Conservation (phyloP, 2,113 vertebrate species). For the Vimba vimba region DNA sequence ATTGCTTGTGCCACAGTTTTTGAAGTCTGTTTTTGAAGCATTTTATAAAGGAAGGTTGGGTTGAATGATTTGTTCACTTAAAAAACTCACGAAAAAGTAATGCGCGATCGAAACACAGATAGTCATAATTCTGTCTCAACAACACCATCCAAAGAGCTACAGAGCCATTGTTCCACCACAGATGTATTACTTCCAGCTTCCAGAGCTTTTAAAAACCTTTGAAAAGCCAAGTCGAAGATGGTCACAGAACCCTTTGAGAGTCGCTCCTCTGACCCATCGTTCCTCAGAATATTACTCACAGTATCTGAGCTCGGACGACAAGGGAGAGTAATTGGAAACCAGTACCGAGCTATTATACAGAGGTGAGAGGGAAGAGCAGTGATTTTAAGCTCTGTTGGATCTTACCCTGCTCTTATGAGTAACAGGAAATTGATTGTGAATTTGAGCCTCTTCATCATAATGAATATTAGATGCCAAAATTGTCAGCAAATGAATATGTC, state of each 20-base stretch:
- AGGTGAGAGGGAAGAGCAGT: conserved; percentile 37
- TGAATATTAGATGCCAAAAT: conserved; percentile 46
- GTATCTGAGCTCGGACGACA: conserved; percentile 40
- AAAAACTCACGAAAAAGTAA: not conserved
- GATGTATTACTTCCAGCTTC: not conserved
- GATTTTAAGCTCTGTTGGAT: conserved; percentile 51
- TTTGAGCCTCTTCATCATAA: conserved; percentile 50
- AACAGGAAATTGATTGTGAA: conserved; percentile 47
- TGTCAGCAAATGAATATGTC: conserved; percentile 31
- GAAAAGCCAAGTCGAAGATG: conserved; percentile 17
- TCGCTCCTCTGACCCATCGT: not conserved
- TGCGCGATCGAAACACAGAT: not conserved
- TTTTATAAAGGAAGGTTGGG: not conserved
- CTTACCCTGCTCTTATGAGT: conserved; percentile 31
- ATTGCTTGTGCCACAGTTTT: not conserved
- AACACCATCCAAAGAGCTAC: not conserved
- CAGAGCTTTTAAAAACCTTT: not conserved
- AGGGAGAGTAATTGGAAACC: conserved; percentile 52
- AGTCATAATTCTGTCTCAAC: not conserved
- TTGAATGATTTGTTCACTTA: conserved; percentile 4
- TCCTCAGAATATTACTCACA: conserved; percentile 29
- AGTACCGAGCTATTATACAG: conserved; percentile 40
- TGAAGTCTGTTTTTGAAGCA: not conserved
- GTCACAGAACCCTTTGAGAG: conserved; percentile 21
- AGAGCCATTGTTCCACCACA: not conserved